Evolutionary conservation across 2,797 vertebrate species (phyloP).

Genomic region (Philypnodon macrostomus): DNA sequence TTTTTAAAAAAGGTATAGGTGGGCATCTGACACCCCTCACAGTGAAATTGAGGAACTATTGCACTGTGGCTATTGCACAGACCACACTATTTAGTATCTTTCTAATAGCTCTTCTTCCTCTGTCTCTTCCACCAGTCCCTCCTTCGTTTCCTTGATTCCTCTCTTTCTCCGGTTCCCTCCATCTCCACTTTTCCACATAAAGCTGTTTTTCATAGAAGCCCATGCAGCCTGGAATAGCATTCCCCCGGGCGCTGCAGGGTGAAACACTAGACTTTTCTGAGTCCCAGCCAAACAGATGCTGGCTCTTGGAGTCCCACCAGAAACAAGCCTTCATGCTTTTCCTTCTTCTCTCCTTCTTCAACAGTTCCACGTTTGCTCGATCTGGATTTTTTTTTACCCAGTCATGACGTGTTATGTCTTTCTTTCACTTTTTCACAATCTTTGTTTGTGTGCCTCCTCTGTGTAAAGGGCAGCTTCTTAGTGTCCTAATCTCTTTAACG

Average conservation of each 20-base stretch:
- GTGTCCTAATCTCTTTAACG: conserved; percentile 51
- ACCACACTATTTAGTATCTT: too few species aligned
- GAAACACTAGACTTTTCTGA: conserved; percentile 83
- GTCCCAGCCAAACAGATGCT: conserved; percentile 81
- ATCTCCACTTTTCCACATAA: conserved; percentile 82
- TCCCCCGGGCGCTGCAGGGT: conserved; percentile 77
- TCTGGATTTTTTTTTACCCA: conserved; percentile 41
- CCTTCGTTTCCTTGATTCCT: conserved; percentile 70
- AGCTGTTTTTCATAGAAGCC: conserved; percentile 85
- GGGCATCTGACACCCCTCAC: too few species aligned
- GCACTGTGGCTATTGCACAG: too few species aligned
- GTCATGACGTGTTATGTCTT: conserved; percentile 58
- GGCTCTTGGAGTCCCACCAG: conserved; percentile 78
- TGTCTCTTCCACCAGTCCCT: conserved; percentile 42
- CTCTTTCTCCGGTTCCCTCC: conserved; percentile 67
- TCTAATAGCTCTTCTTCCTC: conserved; percentile 19
- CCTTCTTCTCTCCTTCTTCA: conserved; percentile 49
- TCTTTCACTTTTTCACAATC: conserved; percentile 54
- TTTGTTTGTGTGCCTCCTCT: conserved; percentile 38
- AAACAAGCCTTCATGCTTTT: conserved; percentile 75
- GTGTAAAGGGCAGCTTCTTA: conserved; percentile 53
- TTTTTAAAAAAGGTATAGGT: too few species aligned
- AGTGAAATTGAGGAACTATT: too few species aligned
- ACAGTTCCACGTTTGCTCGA: conserved; percentile 40
- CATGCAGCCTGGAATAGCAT: conserved; percentile 81